These are phyloP conservation scores for Perodicticus potto DNA, from an alignment of 2,797 vertebrate genomes.

Conservation along the genomic window DNA sequence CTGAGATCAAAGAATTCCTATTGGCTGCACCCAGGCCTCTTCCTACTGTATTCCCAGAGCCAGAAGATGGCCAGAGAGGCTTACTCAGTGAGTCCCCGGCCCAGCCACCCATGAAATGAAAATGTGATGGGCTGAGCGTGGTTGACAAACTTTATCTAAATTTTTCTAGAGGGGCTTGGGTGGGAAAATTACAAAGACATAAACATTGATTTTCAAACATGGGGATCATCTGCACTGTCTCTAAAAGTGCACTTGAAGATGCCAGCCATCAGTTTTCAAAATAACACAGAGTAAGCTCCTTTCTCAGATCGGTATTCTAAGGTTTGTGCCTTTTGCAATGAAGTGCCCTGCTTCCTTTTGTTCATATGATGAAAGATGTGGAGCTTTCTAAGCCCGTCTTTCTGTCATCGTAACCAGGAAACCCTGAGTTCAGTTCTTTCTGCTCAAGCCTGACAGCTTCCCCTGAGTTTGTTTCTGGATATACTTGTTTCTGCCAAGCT, in stretches of 20 bases:
- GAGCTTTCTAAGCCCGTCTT: not conserved
- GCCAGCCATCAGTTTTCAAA: not conserved
- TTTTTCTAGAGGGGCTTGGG: not conserved
- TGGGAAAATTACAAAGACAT: not conserved
- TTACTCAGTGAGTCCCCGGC: not conserved
- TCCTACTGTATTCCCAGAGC: not conserved
- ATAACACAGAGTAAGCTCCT: not conserved
- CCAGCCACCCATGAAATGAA: not conserved
- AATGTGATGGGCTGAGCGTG: not conserved
- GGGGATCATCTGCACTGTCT: not conserved
- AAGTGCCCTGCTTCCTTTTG: not conserved
- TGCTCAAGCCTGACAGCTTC: not conserved
- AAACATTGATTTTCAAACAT: not conserved
- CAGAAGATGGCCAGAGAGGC: not conserved
- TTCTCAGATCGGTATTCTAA: not conserved
- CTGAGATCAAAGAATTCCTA: not conserved
- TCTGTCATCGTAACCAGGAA: not conserved
- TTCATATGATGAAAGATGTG: not conserved
- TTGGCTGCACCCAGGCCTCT: not conserved
- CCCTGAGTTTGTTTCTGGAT: not conserved
- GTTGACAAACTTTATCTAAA: not conserved
- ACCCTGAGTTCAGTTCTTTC: not conserved
- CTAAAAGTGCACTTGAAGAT: not conserved
- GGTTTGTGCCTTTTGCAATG: not conserved
- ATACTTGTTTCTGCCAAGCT: not conserved